Conservation (phyloP, 2,888 invertebrate genomes). For the Cephalotes varians region DNA sequence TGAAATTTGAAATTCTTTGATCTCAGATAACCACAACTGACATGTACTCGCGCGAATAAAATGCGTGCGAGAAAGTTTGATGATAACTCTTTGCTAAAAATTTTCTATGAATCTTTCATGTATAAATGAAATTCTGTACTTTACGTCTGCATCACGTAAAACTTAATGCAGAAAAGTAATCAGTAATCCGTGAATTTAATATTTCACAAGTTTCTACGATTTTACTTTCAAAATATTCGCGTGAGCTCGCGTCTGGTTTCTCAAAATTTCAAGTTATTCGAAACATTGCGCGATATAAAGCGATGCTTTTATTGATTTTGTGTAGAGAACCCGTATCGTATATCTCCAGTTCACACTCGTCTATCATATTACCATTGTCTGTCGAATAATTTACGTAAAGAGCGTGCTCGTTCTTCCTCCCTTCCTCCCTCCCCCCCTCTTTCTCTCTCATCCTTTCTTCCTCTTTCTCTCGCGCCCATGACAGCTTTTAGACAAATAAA, state of each 20-base stretch:
- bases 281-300: neutral
- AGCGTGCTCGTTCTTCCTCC: neutral
- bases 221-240: neutral
- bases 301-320: neutral
- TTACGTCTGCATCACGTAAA: neutral
- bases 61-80: neutral
- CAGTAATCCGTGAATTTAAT: neutral
- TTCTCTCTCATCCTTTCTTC: neutral
- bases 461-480: neutral
- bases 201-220: neutral
- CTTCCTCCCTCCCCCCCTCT: neutral
- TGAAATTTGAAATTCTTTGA: conserved; percentile 27
- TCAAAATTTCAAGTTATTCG: conserved; percentile 1
- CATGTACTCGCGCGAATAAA: neutral
- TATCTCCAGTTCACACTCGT: neutral
- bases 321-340: neutral
- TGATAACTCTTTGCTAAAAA: neutral
- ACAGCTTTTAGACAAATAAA: conserved; percentile 62
- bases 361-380: conserved; percentile 11
- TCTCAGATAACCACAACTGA: neutral
- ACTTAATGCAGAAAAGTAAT: neutral
- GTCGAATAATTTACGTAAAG: conserved; percentile 34
- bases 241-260: neutral
- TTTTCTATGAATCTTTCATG: neutral
- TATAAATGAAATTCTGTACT: neutral